phyloP scores from a whole-genome alignment of 2,888 invertebrate species.

The Watsonalla binaria region DNA sequence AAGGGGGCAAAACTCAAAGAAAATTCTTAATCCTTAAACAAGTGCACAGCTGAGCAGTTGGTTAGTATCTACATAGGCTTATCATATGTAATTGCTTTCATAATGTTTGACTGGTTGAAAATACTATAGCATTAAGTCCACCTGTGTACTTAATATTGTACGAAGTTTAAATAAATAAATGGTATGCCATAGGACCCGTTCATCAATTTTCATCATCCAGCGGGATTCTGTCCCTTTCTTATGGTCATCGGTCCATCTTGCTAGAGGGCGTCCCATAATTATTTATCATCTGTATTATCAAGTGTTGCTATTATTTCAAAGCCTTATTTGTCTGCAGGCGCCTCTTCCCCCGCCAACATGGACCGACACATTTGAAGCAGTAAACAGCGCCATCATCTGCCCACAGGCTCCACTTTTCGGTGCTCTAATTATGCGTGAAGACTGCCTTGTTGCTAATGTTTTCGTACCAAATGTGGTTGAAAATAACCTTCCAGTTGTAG shows the following conservation, averaged over 20 bases:
- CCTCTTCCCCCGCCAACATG: constrained; percentile 38
- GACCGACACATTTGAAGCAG: constrained; percentile 31
- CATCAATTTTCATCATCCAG: too few relatives aligned
- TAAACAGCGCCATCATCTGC: constrained; percentile 25
- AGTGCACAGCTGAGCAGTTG: too few relatives aligned
- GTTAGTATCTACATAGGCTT: too few relatives aligned
- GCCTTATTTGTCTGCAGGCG: constrained; percentile 22
- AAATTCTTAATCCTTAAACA: too few relatives aligned
- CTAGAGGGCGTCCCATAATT: background rate
- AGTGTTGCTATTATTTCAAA: background rate
- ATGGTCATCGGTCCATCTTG: too few relatives aligned
- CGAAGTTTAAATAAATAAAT: background rate
- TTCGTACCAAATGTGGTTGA: constrained; percentile 40
- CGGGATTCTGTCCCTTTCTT: too few relatives aligned
- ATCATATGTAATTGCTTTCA: too few relatives aligned
- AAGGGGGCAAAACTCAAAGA: background rate
- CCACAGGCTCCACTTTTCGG: constrained; percentile 20
- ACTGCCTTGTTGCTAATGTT: constrained; percentile 54
- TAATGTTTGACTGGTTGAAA: too few relatives aligned
- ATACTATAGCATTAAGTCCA: too few relatives aligned
- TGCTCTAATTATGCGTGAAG: constrained; percentile 25
- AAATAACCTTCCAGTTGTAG: constrained; percentile 48
- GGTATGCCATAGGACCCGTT: background rate
- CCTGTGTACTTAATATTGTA: background rate
- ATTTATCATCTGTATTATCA: background rate